Conservation (phyloP, 2,797 vertebrate species). For the Oreochromis grahami region DNA sequence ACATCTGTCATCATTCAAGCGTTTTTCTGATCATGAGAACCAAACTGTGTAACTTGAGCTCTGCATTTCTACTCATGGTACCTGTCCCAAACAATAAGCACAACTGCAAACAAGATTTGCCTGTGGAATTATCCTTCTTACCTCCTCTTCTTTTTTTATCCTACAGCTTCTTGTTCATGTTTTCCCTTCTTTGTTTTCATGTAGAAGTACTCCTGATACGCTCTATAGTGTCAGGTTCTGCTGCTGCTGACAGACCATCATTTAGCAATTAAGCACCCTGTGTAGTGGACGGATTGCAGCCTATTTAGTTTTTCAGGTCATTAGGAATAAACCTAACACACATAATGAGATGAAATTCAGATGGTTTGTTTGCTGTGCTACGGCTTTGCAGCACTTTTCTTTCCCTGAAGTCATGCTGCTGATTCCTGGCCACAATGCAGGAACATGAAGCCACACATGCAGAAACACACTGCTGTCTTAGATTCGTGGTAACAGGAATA, state of each 20-base stretch:
- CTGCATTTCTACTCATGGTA: not conserved
- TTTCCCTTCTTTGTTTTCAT: not conserved
- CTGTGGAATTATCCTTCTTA: not conserved
- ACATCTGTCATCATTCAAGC: not conserved
- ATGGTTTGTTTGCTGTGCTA: constrained; percentile 31
- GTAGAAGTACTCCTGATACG: not conserved
- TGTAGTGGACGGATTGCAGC: constrained; percentile 13
- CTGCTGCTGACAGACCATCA: constrained; percentile 30
- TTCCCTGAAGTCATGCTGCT: constrained; percentile 10
- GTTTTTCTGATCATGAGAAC: not conserved
- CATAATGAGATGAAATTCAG: constrained; percentile 35
- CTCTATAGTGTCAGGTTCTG: not conserved
- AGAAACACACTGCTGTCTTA: not conserved
- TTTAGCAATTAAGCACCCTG: constrained; percentile 25
- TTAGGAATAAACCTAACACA: constrained; percentile 52
- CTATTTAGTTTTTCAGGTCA: constrained; percentile 57
- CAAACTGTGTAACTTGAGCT: not conserved
- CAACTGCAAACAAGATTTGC: not conserved
- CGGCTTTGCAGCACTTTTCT: constrained; percentile 5
- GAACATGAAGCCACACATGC: not conserved
- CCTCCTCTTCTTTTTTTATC: not conserved
- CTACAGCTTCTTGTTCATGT: not conserved
- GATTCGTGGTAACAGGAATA: not conserved
- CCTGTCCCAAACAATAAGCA: not conserved
- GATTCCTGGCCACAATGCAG: not conserved